phyloP scores from a whole-genome alignment of 2,113 vertebrate genomes.

The Chaetodon trifascialis region DNA sequence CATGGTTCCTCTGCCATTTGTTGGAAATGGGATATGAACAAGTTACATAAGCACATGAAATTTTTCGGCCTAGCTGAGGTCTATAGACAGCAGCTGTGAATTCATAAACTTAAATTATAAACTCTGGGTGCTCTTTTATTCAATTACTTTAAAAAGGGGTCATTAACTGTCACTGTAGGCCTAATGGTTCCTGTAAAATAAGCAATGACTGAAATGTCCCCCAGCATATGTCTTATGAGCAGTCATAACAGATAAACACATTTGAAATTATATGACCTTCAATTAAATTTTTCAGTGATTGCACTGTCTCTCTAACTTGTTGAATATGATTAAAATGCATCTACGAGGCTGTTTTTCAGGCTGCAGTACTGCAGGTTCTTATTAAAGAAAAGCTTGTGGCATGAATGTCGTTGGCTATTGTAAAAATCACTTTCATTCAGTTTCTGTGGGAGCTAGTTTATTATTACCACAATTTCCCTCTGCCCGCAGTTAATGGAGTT shows the following conservation, averaged over 20 bases:
- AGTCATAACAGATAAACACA: conserved; percentile 54
- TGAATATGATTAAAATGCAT: conserved; percentile 23
- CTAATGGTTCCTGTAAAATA: conserved; percentile 48
- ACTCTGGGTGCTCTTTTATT: conserved; percentile 20
- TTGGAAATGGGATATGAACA: conserved; percentile 51
- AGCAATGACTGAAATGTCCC: conserved; percentile 26
- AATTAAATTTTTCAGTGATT: conserved; percentile 20
- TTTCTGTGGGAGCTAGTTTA: conserved; percentile 58
- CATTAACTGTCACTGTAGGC: conserved; percentile 51
- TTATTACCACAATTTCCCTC: conserved; percentile 59
- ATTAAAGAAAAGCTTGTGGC: conserved; percentile 22
- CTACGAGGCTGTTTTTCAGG: conserved; percentile 27
- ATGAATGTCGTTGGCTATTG: conserved; percentile 38
- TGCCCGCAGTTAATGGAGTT: conserved; percentile 66
- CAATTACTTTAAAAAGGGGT: conserved; percentile 32
- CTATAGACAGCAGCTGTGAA: conserved; percentile 24
- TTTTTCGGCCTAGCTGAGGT: conserved; percentile 25
- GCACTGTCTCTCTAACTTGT: conserved; percentile 25
- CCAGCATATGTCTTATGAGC: conserved; percentile 32
- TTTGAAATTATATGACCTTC: conserved; percentile 48
- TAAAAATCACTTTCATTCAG: conserved; percentile 54
- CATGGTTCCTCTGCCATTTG: conserved; percentile 44
- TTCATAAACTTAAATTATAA: conserved; percentile 49
- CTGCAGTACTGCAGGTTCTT: conserved; percentile 28
- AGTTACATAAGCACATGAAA: conserved; percentile 44